A percentile compares a stretch with the other conserved stretches of the same genome.
Conservation (phyloP, 2,113 vertebrate species). For the Conger conger region DNA sequence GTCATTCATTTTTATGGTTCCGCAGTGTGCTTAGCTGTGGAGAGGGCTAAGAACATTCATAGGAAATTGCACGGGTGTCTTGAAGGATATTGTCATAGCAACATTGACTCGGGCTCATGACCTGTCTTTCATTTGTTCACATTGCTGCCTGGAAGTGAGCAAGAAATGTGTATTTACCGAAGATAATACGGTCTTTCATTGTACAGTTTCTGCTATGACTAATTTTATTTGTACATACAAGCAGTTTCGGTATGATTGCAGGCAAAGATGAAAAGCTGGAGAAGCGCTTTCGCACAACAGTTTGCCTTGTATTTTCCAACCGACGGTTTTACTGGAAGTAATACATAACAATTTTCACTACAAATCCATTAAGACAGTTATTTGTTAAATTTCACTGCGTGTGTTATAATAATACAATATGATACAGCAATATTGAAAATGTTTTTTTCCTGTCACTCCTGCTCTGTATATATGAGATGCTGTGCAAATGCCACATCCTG, state of each 20-base stretch:
- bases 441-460: too few relatives aligned
- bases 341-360: not conserved
- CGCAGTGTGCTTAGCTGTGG: not conserved
- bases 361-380: not conserved
- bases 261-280: not conserved
- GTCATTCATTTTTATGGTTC: not conserved
- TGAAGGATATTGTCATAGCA: not conserved
- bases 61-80: conserved; percentile 7
- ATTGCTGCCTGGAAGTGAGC: not conserved
- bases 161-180: conserved; percentile 8
- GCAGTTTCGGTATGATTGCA: not conserved
- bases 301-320: not conserved
- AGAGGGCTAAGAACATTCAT: not conserved
- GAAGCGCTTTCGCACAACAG: not conserved
- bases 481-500: not conserved
- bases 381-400: not conserved
- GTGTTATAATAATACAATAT: not conserved
- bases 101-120: conserved; percentile 5
- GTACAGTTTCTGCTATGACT: conserved; percentile 11
- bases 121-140: not conserved
- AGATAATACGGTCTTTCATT: not conserved
- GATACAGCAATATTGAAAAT: not conserved
- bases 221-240: not conserved
- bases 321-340: not conserved
- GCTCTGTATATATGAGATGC: too few relatives aligned